Conservation (phyloP, 2,888 invertebrate species). For the Molorchus minor region DNA sequence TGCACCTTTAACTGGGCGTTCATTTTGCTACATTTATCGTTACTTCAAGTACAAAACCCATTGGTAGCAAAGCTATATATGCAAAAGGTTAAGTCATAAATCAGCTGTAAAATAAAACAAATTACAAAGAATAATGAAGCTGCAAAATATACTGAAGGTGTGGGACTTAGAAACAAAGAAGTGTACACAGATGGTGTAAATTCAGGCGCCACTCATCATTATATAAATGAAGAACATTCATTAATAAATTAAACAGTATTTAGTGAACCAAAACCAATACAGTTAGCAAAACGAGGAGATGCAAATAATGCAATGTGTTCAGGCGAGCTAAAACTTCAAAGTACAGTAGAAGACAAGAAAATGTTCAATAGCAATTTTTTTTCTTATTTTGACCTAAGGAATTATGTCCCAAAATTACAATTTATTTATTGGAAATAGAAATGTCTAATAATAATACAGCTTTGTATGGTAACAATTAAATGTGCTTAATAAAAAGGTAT, state of each 20-base stretch:
- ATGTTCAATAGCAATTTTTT: no score
- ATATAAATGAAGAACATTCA: constrained; percentile 27
- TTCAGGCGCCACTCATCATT: constrained; percentile 34
- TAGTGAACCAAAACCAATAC: constrained; percentile 21
- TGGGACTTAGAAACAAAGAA: neutral
- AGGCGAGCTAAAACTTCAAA: constrained; percentile 27
- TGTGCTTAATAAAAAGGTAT: no score
- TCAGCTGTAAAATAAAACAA: constrained; percentile 2
- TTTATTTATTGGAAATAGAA: no score
- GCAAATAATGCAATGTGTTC: constrained; percentile 28
- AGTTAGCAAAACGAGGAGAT: constrained; percentile 33
- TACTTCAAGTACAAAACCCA: no score
- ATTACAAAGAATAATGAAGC: neutral
- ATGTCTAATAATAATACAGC: no score
- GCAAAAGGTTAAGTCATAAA: constrained; percentile 28
- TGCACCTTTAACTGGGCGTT: no score
- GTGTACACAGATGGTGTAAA: neutral
- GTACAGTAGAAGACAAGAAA: constrained; percentile 16
- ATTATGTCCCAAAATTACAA: no score
- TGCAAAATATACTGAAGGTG: constrained; percentile 21
- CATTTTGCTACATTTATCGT: no score
- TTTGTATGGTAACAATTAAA: no score
- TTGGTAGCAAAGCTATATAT: constrained; percentile 28
- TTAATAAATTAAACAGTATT: constrained; percentile 23
- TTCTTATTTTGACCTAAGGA: no score